Conservation (phyloP, 2,888 invertebrate species). For the Smittia sp. region DNA sequence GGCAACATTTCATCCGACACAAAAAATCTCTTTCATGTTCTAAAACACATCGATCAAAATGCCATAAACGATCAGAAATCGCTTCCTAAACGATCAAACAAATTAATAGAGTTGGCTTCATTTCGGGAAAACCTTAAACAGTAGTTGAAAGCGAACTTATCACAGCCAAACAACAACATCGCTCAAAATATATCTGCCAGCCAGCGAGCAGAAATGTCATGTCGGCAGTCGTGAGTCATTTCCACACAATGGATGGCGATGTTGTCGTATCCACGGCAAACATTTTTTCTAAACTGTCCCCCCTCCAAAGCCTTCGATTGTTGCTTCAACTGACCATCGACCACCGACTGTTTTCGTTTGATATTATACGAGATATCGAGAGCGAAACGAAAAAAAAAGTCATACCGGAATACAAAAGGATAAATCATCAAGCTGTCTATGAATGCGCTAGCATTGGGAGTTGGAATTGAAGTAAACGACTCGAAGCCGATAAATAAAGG, state of each 20-base stretch:
- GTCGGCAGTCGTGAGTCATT: slow-evolving; percentile 6
- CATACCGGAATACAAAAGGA: slow-evolving; percentile 38
- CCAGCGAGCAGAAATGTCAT: slow-evolving; percentile 3
- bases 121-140: slow-evolving; percentile 25
- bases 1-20: not conserved
- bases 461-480: not conserved
- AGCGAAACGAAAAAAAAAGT: not conserved
- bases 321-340: slow-evolving; percentile 30
- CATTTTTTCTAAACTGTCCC: slow-evolving; percentile 1
- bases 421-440: slow-evolving; percentile 35
- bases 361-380: slow-evolving; percentile 19
- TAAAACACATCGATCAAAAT: slow-evolving; percentile 39
- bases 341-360: slow-evolving; percentile 20
- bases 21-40: slow-evolving; percentile 16
- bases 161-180: not conserved
- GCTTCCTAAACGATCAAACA: slow-evolving; percentile 38
- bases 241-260: not conserved
- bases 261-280: not conserved
- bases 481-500: slow-evolving; percentile 17
- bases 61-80: slow-evolving; percentile 38
- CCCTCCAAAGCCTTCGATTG: not conserved
- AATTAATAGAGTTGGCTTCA: not conserved
- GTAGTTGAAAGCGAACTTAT: not conserved
- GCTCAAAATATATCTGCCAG: too few relatives aligned
- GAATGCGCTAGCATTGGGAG: not conserved